Evolutionary conservation across 2,113 vertebrate species (phyloP), one percentile per base, ranked within the genome.

Genomic region (Oryzias melastigma): DNA sequence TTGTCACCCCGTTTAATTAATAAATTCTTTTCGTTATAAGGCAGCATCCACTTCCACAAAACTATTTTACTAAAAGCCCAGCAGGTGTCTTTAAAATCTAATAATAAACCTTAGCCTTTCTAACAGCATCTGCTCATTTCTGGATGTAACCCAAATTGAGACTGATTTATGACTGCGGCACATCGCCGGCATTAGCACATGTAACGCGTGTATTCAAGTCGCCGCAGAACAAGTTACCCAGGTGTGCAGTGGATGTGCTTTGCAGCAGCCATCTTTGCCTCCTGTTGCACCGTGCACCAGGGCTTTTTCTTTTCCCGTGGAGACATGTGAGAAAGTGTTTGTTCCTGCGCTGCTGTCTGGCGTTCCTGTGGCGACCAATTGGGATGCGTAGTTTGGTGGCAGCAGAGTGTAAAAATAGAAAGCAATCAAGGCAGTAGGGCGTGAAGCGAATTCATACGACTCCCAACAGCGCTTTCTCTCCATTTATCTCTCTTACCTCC

Each of bases 331-430:
- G 62, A 83, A 80, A 84, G 77, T 80, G 78, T 85, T 87, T 81
- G 73, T 87, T 84, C 83, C 73, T 62, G 42, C 58, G 75, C 73
- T 80, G 83, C 85, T 84, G 82, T 84, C 82, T 91, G 68, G 81
- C 70, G 82, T 90, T 93, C 91, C 64, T 78, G 89, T 90, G 85
- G 52, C 80, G 88, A 93, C 91, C 92, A 87, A 90, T 90, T 86
- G 85, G 80, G 85, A 91, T 92, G 71, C 75, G 84, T 77, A 88
- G 81, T 81, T 80, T 75, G 82, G 90, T 92, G 86, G 73, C 75
- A 88, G 68, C 73, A 71, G 82, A 42, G 75, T 78, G 68, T 93
- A 93, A 92, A 95, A 95, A 93, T 91, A 93, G 91, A 91, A 93
- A 92, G 78, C 87, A 92, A 82, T 94, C 80, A 75, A 89, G 90